Base-by-base conservation (phyloP, 2,797 vertebrate genomes). In the Microtus californicus region DNA sequence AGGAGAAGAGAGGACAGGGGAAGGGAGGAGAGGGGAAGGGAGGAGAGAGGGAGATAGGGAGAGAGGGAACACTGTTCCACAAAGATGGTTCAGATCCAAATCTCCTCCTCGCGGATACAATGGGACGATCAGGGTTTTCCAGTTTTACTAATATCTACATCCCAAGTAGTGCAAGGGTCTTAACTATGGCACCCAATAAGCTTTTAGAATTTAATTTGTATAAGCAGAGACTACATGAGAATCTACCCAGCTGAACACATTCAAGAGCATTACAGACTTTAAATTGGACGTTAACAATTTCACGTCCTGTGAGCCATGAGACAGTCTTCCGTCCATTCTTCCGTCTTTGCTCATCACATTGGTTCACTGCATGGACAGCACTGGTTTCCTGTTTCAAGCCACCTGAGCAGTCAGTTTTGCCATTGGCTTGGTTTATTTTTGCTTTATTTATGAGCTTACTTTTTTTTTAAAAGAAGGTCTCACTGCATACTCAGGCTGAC, bases 231-330 rank as follows among this genome's bases (percentile, higher is more conserved):
- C 69, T 63, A 21, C 17, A 43, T 76, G 25, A 29, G 40, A 63
- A 65, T 91, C 63, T 83, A 63, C 77, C 8, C 9, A 59, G 25
- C 37, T 29, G 17, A 65, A 91, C 43, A 90, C 40, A 73, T 63
- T 89, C 90, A 81, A 65, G 73, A 94, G 65, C 63, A 82, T 56
- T 87, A 88, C 69, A 80, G 81, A n/a, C 21, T 92, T 96, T 78
- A 71, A 92, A 82, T 86, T 77, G 1, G 54, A 92, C 25, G 69
- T 51, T 78, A 90, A 81, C 59, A 45, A 80, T 96, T 89, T 27
- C 2, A 0, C 29, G n/a, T 40, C 48, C 45, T 79, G 19, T 82
- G 69, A 48, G 34, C 45, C 8, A 51, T 17, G 43, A 54, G 69
- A 69, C 45, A 1, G 45, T 86, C 48, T 78, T 86, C 65, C 34